Evolutionary conservation across 2,888 invertebrate genomes (phyloP).

Genomic region (Colostygia pectinataria): DNA sequence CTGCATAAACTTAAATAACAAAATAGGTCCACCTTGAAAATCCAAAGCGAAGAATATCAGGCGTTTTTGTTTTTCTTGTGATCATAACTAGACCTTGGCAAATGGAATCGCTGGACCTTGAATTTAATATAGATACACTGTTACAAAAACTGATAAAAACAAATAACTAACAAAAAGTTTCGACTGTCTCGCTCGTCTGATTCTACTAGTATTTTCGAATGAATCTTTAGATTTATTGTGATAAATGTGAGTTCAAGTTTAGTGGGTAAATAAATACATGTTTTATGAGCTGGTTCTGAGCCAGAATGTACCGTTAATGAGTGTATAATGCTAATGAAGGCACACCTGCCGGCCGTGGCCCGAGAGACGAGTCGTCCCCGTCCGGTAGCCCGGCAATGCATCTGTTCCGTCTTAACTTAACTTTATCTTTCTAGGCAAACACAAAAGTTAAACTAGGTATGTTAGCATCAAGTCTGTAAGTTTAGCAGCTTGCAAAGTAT

Average conservation of each 20-base stretch:
- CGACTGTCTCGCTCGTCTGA: conserved; percentile 25
- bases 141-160: conserved; percentile 57
- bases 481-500: no score
- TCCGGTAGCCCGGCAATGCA: conserved; percentile 30
- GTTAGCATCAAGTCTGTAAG: no score
- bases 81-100: conserved; percentile 59
- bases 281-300: conserved; percentile 48
- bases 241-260: conserved; percentile 46
- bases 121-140: conserved; percentile 49
- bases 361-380: conserved; percentile 27
- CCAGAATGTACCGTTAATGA: conserved; percentile 69
- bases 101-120: conserved; percentile 60
- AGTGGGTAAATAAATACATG: conserved; percentile 52
- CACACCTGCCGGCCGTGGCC: conserved; percentile 50
- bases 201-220: conserved; percentile 28
- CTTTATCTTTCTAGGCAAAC: conserved; percentile 21
- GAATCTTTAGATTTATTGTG: conserved; percentile 34
- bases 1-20: conserved; percentile 29
- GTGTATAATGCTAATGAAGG: conserved; percentile 70
- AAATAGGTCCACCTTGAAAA: conserved; percentile 42
- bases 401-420: conserved; percentile 36
- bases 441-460: conserved; percentile 5
- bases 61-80: conserved; percentile 45
- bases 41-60: conserved; percentile 43
- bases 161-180: conserved; percentile 36